phyloP scores from a whole-genome alignment of 2,797 vertebrate species.

The Gallinago nigripennis region DNA sequence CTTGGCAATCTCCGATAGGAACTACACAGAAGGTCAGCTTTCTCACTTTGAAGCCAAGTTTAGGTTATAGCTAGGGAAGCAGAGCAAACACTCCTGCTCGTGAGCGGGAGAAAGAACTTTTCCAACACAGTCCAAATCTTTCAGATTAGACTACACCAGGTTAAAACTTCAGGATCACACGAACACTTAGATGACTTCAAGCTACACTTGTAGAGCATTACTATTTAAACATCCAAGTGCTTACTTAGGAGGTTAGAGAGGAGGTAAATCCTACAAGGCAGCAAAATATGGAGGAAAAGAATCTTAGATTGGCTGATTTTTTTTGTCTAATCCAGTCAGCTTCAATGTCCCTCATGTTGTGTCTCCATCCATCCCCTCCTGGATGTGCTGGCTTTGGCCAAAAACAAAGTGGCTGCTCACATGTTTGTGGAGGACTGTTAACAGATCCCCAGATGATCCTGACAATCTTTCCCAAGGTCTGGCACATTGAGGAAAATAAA shows the following conservation, averaged over 20 bases:
- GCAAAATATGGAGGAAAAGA: neutral
- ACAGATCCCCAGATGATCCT: neutral
- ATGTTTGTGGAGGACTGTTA: neutral
- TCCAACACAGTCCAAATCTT: constrained; percentile 18
- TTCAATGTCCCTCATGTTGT: neutral
- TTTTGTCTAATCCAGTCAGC: neutral
- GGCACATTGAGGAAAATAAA: neutral
- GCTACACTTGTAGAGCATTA: neutral
- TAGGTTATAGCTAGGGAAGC: constrained; percentile 36
- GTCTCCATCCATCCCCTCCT: neutral
- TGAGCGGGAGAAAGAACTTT: constrained; percentile 36
- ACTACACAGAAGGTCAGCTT: constrained; percentile 41
- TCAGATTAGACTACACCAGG: neutral
- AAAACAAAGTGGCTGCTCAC: neutral
- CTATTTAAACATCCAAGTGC: neutral
- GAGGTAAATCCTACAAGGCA: neutral
- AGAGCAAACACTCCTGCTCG: constrained; percentile 28
- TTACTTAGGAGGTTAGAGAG: neutral
- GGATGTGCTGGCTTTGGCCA: neutral
- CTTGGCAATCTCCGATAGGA: constrained; percentile 27
- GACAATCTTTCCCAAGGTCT: neutral
- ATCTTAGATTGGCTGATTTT: neutral
- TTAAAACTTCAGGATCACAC: neutral
- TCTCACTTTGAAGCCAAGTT: constrained; percentile 62
- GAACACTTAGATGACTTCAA: neutral